Conservation (phyloP, 2,888 invertebrate species). For the Polia nebulosa region DNA sequence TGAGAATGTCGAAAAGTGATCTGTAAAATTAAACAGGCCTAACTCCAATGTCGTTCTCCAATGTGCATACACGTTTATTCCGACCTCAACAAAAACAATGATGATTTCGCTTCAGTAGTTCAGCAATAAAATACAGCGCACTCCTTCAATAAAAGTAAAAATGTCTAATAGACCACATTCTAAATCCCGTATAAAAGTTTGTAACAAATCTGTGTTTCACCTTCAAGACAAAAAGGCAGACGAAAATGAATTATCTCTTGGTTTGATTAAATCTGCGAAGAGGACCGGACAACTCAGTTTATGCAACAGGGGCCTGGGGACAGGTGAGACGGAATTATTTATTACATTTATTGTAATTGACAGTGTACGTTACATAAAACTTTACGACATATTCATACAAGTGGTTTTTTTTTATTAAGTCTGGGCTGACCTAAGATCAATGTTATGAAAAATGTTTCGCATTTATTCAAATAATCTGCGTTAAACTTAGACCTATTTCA, state of each 20-base stretch:
- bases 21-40: background rate
- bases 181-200: constrained; percentile 82
- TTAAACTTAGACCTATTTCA: background rate
- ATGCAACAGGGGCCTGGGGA: constrained; percentile 93
- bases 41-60: background rate
- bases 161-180: constrained; percentile 82
- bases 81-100: constrained; percentile 62
- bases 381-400: background rate
- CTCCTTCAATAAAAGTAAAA: constrained; percentile 36
- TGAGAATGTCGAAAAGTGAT: background rate
- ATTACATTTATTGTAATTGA: constrained; percentile 13
- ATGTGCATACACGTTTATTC: constrained; percentile 42
- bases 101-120: constrained; percentile 61
- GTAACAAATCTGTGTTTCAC: constrained; percentile 92
- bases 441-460: background rate
- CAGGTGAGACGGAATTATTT: constrained; percentile 90
- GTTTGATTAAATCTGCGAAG: constrained; percentile 95
- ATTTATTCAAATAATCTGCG: background rate
- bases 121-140: constrained; percentile 43
- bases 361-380: background rate
- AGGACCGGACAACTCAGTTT: constrained; percentile 95
- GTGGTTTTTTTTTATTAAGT: background rate
- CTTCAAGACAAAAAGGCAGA: constrained; percentile 94
- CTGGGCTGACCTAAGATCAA: background rate
- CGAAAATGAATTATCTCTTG: constrained; percentile 92